Evolutionary conservation across 1,140 invertebrate species (phyloP), one percentile per base, ranked within the genome.

Genomic region (Trichonephila clavipes): DNA sequence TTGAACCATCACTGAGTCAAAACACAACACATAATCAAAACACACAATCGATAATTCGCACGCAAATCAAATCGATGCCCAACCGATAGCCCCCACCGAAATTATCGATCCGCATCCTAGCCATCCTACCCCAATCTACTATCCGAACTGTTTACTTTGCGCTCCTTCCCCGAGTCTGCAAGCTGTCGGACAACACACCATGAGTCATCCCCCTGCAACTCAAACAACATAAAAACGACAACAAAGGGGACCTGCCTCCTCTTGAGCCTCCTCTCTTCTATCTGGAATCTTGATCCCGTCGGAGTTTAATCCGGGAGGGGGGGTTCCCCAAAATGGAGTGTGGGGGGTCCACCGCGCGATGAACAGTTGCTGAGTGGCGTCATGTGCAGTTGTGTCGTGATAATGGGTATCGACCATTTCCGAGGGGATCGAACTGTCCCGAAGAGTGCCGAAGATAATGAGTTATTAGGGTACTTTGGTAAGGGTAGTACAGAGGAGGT

Each of bases 141-240:
- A 85, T 58, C 82, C 44, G 34, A 64, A 69, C 87, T 88, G 87
- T 88, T 88, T 88, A 88, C 87, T 88, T 69, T 88, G 34, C 87
- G 21, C 64, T 72, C 87, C 24, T 59, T 64, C 61, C 61, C 61
- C 86, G 24, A 87, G 85, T 21, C 51, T n/a, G 64, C 87, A 88
- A 88, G 87, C 87, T 88, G 87, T 88, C 64, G 87, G 44, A 85
- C 85, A 87, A 64, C 85, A 87, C n/a, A 61, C 19, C 51, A 59
- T 85, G 82, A 85, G 28, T 87, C 59, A 87, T 61, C 51, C 24
- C 12, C 58, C 28, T 7, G 24, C 24, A 51, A 87, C 59, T 87
- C 85, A 87, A 64, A 87, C 58, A 61, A 61, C 58, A 87, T 62
- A 64, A 87, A 64, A 64, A 87, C 59, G 85, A 62, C 85, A 87